Evolutionary conservation across 2,797 vertebrate genomes (phyloP).

Genomic region (Strix occidentalis): DNA sequence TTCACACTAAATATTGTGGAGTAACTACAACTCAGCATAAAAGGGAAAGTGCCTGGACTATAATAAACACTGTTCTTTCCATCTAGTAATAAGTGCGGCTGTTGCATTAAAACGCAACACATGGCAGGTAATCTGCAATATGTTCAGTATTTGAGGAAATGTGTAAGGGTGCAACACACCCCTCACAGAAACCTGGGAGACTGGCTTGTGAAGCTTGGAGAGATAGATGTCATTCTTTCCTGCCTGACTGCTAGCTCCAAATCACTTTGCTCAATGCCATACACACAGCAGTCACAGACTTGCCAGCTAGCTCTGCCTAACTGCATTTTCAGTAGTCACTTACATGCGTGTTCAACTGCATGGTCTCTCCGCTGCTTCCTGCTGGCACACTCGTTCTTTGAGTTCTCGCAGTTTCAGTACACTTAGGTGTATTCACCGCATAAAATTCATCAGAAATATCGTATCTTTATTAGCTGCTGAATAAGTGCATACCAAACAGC

Average conservation of each 20-base stretch:
- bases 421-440: background rate
- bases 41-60: background rate
- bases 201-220: background rate
- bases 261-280: background rate
- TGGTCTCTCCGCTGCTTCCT: background rate
- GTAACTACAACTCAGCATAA: background rate
- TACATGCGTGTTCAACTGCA: accelerated
- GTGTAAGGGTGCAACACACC: background rate
- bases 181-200: background rate
- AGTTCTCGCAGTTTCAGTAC: background rate
- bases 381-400: background rate
- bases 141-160: background rate
- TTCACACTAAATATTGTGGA: background rate
- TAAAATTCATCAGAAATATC: background rate
- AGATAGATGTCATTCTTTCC: background rate
- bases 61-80: background rate
- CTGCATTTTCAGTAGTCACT: background rate
- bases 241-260: background rate
- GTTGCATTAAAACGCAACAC: background rate
- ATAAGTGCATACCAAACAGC: background rate
- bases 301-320: background rate
- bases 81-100: background rate
- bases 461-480: background rate
- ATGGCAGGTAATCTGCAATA: background rate
- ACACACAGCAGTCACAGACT: accelerated